Conservation (phyloP, 2,888 invertebrate genomes). For the Calephelis perditalis region DNA sequence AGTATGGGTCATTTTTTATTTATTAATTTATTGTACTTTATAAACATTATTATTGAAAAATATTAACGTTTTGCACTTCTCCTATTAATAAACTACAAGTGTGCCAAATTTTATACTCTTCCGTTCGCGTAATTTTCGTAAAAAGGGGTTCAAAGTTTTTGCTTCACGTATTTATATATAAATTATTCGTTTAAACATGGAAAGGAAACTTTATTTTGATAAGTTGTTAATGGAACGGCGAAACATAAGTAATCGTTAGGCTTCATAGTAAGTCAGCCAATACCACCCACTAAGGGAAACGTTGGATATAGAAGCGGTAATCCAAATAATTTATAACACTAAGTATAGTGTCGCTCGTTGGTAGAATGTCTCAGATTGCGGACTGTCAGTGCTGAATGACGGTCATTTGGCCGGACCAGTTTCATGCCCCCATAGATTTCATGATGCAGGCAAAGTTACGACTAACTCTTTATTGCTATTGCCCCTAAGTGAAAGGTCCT, state of each 20-base stretch:
- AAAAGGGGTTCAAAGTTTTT: too few relatives aligned
- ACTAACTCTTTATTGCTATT: conserved; percentile 11
- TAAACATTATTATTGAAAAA: too few relatives aligned
- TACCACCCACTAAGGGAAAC: conserved; percentile 41
- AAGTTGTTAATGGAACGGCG: conserved; percentile 26
- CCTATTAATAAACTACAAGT: too few relatives aligned
- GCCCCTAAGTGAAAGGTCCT: conserved; percentile 12
- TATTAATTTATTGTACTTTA: too few relatives aligned
- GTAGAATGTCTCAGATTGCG: conserved; percentile 28
- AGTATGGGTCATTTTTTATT: too few relatives aligned
- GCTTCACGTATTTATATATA: too few relatives aligned
- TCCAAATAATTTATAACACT: conserved; percentile 32
- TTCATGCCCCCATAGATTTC: conserved; percentile 39
- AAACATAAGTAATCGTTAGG: conserved; percentile 25
- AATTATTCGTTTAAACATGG: too few relatives aligned
- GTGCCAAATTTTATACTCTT: too few relatives aligned
- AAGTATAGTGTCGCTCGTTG: conserved; percentile 22
- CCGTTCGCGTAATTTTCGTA: too few relatives aligned
- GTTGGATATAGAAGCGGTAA: conserved; percentile 32
- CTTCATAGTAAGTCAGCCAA: conserved; percentile 9
- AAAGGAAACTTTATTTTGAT: conserved; percentile 16
- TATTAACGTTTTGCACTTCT: too few relatives aligned
- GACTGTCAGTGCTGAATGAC: conserved; percentile 36
- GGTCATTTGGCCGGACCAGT: conserved; percentile 38
- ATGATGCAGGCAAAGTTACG: conserved; percentile 4